These are phyloP conservation scores for Chaetodon trifascialis DNA, from an alignment of 2,113 vertebrate genomes.

Conservation along the genomic window DNA sequence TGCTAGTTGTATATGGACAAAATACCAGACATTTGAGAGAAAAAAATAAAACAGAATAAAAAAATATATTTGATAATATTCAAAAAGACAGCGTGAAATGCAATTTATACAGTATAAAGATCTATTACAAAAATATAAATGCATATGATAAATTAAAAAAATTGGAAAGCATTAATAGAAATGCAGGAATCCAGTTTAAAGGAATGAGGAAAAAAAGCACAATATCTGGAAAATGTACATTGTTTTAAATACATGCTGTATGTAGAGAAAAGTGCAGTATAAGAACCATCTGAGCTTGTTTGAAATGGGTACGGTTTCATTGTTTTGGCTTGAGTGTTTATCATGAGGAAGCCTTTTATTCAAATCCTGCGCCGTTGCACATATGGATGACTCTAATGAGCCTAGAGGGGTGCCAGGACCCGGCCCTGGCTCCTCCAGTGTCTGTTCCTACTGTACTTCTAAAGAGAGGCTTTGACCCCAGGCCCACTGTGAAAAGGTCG, in stretches of 20 bases:
- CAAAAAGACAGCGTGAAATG: not conserved
- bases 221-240: not conserved
- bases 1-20: not conserved
- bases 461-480: constrained; percentile 61
- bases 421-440: constrained; percentile 53
- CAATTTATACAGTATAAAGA: not conserved
- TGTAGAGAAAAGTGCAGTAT: not conserved
- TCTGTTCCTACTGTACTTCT: constrained; percentile 59
- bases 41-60: not conserved
- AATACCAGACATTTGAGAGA: not conserved
- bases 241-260: not conserved
- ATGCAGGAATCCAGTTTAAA: not conserved
- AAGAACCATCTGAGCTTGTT: constrained; percentile 20
- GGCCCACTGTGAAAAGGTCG: constrained; percentile 76
- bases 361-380: constrained; percentile 63
- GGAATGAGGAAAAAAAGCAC: not conserved
- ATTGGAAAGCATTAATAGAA: not conserved
- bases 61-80: not conserved
- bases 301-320: constrained; percentile 11
- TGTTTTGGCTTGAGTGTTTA: constrained; percentile 44
- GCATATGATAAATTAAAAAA: not conserved
- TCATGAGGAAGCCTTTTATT: constrained; percentile 44
- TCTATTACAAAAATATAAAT: too few relatives aligned
- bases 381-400: constrained; percentile 80
- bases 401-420: constrained; percentile 64